These are phyloP conservation scores for Petroica traversi DNA, from an alignment of 2,113 vertebrate genomes.

Conservation along the genomic window DNA sequence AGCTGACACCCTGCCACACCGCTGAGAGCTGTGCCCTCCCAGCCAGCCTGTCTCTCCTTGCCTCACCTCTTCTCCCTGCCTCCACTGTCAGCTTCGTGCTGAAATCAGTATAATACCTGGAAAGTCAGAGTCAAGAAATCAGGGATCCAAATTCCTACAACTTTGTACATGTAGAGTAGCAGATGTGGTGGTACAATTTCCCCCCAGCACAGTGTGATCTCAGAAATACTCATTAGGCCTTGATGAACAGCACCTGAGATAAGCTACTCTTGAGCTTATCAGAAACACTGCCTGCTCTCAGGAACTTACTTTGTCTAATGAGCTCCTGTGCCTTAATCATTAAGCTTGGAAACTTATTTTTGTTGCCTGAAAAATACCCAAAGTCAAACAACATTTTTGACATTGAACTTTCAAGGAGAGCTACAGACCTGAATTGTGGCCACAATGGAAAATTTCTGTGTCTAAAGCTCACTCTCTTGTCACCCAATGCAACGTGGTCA, in stretches of 20 bases:
- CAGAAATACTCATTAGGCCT: background rate
- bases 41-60: background rate
- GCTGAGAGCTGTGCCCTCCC: background rate
- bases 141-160: background rate
- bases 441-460: background rate
- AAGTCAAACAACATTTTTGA: background rate
- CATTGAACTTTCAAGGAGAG: background rate
- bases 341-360: background rate
- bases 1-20: background rate
- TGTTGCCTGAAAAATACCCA: background rate
- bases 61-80: background rate
- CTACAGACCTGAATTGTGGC: background rate
- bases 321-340: background rate
- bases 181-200: background rate
- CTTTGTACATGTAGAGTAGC: background rate
- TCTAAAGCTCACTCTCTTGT: background rate
- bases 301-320: background rate
- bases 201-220: accelerated
- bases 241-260: background rate
- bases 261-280: background rate
- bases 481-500: accelerated
- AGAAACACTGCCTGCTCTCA: background rate
- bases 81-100: accelerated
- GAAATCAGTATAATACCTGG: background rate
- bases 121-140: background rate